Base-by-base conservation (phyloP, 2,888 invertebrate species). In the Gastracanthus pulcherrimus region DNA sequence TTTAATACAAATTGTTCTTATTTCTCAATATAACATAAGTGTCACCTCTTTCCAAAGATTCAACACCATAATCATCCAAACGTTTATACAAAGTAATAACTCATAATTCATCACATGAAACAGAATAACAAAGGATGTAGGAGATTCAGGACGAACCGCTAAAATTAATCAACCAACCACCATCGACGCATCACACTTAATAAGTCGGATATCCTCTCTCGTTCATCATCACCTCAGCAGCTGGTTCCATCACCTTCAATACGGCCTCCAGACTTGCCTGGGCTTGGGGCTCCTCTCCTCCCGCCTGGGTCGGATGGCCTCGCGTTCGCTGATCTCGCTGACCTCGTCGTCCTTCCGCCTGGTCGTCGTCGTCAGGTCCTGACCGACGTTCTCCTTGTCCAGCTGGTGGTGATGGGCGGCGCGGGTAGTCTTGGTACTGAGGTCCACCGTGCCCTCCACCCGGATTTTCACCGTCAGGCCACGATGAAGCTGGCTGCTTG, bases 181-280 rank as follows among this genome's bases (percentile, higher is more conserved):
- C n/a, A n/a, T n/a, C n/a, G n/a, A n/a, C n/a, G n/a, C n/a, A n/a
- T n/a, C n/a, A n/a, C n/a, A n/a, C n/a, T n/a, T n/a, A n/a, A n/a
- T n/a, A n/a, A n/a, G n/a, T n/a, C n/a, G n/a, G n/a, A n/a, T n/a
- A n/a, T n/a, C n/a, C n/a, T n/a, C n/a, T n/a, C n/a, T n/a, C n/a
- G n/a, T n/a, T n/a, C n/a, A n/a, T n/a, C n/a, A 55, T 38, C 29
- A 36, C 31, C 13, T 48, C 23, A 11, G 3, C 19, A 4, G 34
- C 51, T 45, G 51, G 19, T 23, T 5, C 9, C 26, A 16, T 70
- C 29, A 67, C 36, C 34, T 76, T 87, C 88, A 91, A 84, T 91
- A 91, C 11, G 91, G 91, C 86, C 91, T 88, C 91, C 91, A 91
- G 76, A 91, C 91, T 64, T 91, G 91, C 84, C 91, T 89, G 6